These are phyloP conservation scores for Mungos mungo DNA, from an alignment of 2,113 vertebrate species.

Conservation along the genomic window DNA sequence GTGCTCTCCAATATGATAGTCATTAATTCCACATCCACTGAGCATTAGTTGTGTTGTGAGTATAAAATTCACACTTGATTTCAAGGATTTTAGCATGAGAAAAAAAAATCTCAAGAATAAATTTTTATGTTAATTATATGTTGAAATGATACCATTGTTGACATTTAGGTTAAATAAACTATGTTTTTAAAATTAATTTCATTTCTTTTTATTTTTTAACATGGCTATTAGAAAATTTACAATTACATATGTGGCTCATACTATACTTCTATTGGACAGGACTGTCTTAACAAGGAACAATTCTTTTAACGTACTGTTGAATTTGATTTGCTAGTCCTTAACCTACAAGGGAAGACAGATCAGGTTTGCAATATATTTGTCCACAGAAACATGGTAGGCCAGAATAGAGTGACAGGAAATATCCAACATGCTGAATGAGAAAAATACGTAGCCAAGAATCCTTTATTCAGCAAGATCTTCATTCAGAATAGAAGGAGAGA, in stretches of 20 bases:
- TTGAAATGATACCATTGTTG: background rate
- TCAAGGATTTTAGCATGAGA: background rate
- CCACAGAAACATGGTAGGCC: too few relatives aligned
- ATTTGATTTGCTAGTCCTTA: too few relatives aligned
- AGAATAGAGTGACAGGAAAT: too few relatives aligned
- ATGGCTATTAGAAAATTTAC: background rate
- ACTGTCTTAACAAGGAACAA: background rate
- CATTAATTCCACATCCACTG: background rate
- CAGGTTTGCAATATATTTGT: too few relatives aligned
- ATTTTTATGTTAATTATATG: background rate
- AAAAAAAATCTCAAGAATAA: background rate
- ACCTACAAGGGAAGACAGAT: too few relatives aligned
- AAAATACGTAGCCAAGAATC: too few relatives aligned
- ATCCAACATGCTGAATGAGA: too few relatives aligned
- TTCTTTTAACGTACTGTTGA: too few relatives aligned
- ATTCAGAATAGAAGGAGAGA: too few relatives aligned
- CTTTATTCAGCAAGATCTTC: too few relatives aligned
- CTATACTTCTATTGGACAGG: background rate
- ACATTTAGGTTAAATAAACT: background rate
- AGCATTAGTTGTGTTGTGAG: background rate
- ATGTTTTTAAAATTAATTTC: background rate
- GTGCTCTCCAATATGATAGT: background rate
- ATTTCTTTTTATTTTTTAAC: background rate
- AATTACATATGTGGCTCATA: background rate
- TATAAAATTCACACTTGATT: background rate